phyloP scores from a whole-genome alignment of 2,113 vertebrate genomes.

The Menidia beryllina region DNA sequence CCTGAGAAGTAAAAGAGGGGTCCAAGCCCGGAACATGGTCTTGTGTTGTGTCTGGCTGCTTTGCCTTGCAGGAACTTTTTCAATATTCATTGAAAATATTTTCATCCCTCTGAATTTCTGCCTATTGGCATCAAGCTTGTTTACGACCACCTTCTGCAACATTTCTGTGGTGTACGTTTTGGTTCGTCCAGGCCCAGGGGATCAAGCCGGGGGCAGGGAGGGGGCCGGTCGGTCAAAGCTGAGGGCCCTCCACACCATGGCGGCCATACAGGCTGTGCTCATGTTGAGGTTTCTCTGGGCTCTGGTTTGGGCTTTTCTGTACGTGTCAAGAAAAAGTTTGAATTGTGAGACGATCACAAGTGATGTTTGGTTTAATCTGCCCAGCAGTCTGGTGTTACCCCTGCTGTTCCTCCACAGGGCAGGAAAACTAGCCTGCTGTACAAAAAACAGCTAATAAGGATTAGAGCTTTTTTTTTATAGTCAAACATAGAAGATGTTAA shows the following conservation, averaged over 20 bases:
- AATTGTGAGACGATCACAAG: rapidly evolving
- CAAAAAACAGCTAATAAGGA: too few species aligned
- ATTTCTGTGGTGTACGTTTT: slow-evolving; percentile 25
- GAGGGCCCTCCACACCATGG: slow-evolving; percentile 23
- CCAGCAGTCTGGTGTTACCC: slow-evolving; percentile 31
- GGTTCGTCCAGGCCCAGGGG: slow-evolving; percentile 16
- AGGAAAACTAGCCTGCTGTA: too few species aligned
- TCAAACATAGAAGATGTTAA: too few species aligned
- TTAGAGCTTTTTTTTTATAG: too few species aligned
- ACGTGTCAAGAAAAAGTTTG: rapidly evolving
- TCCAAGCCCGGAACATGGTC: slow-evolving; percentile 16
- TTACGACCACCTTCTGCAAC: slow-evolving; percentile 23
- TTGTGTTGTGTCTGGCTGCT: slow-evolving; percentile 25
- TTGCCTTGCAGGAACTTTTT: rapidly evolving
- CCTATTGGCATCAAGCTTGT: not conserved
- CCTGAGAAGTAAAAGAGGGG: slow-evolving; percentile 4
- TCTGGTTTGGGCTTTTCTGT: rapidly evolving
- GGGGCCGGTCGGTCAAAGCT: slow-evolving; percentile 6
- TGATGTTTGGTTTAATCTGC: not conserved
- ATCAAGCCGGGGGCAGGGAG: not conserved
- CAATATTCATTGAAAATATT: rapidly evolving
- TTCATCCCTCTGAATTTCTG: not conserved
- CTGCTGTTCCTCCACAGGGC: slow-evolving; percentile 37
- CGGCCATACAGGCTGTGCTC: slow-evolving; percentile 6
- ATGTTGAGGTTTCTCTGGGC: not conserved